phyloP scores from a whole-genome alignment of 1,140 invertebrate species.

The Caerostris darwini region DNA sequence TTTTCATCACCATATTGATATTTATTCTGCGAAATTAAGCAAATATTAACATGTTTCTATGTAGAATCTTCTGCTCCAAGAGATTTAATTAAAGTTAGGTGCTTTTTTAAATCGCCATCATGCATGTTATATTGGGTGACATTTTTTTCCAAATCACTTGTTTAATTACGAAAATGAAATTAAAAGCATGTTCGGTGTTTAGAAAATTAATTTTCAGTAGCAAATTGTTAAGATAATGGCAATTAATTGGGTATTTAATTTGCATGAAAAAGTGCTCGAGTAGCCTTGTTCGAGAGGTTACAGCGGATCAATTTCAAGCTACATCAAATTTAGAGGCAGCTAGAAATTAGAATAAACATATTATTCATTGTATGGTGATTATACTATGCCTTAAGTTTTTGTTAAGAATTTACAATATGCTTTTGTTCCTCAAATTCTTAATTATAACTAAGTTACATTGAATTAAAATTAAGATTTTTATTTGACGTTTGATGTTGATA shows the following conservation, averaged over 20 bases:
- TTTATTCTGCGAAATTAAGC: background rate
- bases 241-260: background rate
- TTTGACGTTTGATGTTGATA: too few relatives aligned
- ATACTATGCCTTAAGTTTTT: too few relatives aligned
- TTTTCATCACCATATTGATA: conserved; percentile 12
- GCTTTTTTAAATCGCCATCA: background rate
- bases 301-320: too few relatives aligned
- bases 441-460: too few relatives aligned
- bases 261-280: background rate
- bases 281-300: too few relatives aligned
- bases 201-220: background rate
- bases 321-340: too few relatives aligned
- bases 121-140: background rate
- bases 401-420: too few relatives aligned
- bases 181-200: background rate
- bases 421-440: too few relatives aligned
- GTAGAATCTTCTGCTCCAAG: background rate
- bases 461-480: too few relatives aligned
- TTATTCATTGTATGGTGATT: too few relatives aligned
- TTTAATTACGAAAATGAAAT: conserved; percentile 17
- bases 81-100: conserved; percentile 8
- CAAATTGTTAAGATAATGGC: background rate
- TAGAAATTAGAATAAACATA: too few relatives aligned
- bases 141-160: background rate
- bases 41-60: background rate